Percentiles rank a stretch among this genome's conserved stretches.
Conservation (phyloP, 2,113 vertebrate species). For the Microtus montanus region DNA sequence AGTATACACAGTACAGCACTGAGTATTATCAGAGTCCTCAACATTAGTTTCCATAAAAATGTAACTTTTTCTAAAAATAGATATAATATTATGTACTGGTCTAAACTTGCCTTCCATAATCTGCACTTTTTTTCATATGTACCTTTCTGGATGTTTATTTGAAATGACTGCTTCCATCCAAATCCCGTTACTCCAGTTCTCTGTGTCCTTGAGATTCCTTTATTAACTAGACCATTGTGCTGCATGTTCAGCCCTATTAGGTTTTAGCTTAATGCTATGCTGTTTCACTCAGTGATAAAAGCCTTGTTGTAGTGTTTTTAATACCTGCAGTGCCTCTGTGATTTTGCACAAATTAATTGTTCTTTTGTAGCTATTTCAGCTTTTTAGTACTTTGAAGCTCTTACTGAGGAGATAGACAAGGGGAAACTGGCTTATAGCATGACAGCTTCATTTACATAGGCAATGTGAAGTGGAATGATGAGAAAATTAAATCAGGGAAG, state of each 20-base stretch:
- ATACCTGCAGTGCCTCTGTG: slow-evolving; percentile 79
- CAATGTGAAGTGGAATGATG: slow-evolving; percentile 69
- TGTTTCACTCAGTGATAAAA: slow-evolving; percentile 75
- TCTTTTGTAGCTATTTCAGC: slow-evolving; percentile 80
- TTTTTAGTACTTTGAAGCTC: slow-evolving; percentile 77
- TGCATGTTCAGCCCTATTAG: slow-evolving; percentile 73
- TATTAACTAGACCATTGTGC: slow-evolving; percentile 67
- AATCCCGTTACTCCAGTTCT: slow-evolving; percentile 37
- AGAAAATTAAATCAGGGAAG: slow-evolving; percentile 72
- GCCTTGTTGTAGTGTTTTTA: slow-evolving; percentile 78
- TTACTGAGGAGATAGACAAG: slow-evolving; percentile 76
- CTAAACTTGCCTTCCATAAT: slow-evolving; percentile 51
- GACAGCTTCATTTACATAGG: slow-evolving; percentile 77
- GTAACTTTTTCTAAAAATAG: slow-evolving; percentile 54
- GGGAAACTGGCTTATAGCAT: slow-evolving; percentile 66
- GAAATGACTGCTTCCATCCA: slow-evolving; percentile 57
- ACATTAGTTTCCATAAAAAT: slow-evolving; percentile 58
- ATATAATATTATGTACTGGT: slow-evolving; percentile 41
- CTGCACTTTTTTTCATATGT: slow-evolving; percentile 42
- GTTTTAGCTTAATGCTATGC: slow-evolving; percentile 78
- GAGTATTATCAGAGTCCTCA: slow-evolving; percentile 33
- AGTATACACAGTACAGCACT: neutral
- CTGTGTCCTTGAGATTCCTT: slow-evolving; percentile 75
- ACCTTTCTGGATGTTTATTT: slow-evolving; percentile 48
- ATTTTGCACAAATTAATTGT: slow-evolving; percentile 82